Evolutionary conservation across 2,113 vertebrate genomes (phyloP), one percentile per base, ranked within the genome.

Genomic region (Nipponia nippon): DNA sequence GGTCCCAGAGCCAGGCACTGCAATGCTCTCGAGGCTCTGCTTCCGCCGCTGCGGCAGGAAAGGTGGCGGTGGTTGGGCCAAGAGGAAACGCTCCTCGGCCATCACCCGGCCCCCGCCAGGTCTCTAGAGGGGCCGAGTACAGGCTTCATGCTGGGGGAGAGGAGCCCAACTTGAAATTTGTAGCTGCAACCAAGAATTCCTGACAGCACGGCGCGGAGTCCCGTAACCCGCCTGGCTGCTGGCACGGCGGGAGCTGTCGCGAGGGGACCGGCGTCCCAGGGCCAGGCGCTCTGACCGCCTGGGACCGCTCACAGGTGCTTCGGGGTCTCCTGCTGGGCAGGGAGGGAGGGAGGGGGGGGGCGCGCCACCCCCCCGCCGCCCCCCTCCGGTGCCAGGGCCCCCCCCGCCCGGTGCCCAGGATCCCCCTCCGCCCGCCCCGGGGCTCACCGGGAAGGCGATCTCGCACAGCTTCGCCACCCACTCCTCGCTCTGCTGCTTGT

Each of bases 391-490:
- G 40, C 40, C 40, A 13, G 40, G 40, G 13, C 40, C 2, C 21
- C 27, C 32, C 17, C 14, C 13, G 11, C 6, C 7, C 7, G 20
- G 38, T 5, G 47, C 47, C 16, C 21, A 3, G 49, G 50, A 9
- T 0, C 16, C 22, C 58, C 18, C 63, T 4, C 32, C 7, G 15
- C 75, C 18, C 72, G 2, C 22, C 8, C 40, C 38, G 8, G 23
- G 5, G 46, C 94, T 98, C 97, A 99, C 99, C 98, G 98, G 98
- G 97, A 99, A 99, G 44, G 99, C 99, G 8, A 99, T 99, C 93
- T 99, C 98, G 61, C 99, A 99, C 96, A 99, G 98, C 87, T 97
- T 99, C 8, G 99, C 98, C 98, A 99, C 99, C 99, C 99, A 99
- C 61, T 99, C 99, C 9, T 96, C 98, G 14, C 98, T 97, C 34